Evolutionary conservation across 2,797 vertebrate genomes (phyloP).

Genomic region (Anabas testudineus): DNA sequence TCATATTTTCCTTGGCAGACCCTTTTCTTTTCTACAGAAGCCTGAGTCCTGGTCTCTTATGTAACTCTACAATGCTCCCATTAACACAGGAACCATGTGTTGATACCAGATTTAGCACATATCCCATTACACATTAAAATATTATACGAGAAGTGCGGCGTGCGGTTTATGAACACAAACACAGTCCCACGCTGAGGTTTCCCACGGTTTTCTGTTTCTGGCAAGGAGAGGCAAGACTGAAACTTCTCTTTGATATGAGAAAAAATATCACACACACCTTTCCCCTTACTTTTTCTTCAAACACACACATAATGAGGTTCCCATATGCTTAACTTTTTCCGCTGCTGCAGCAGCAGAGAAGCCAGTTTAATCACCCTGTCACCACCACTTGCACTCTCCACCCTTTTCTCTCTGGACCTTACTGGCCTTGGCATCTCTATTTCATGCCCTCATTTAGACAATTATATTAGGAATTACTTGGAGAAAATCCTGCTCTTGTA

Average conservation of each 20-base stretch:
- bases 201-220: conserved; percentile 11
- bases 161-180: conserved; percentile 6
- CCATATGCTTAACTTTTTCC: conserved; percentile 43
- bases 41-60: conserved; percentile 30
- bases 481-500: conserved; percentile 51
- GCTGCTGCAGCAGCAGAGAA: conserved; percentile 31
- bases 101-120: conserved; percentile 48
- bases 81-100: conserved; percentile 47
- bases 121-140: conserved; percentile 43
- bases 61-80: conserved; percentile 56
- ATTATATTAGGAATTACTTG: conserved; percentile 58
- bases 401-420: conserved; percentile 42
- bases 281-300: conserved; percentile 32
- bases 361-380: conserved; percentile 52
- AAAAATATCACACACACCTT: conserved; percentile 11
- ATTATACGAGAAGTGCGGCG: conserved; percentile 16
- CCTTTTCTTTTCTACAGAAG: conserved; percentile 3
- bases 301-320: conserved; percentile 15
- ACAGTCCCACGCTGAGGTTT: conserved; percentile 1
- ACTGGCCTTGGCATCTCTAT: conserved; percentile 37
- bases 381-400: conserved; percentile 37
- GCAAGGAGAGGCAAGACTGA: not conserved
- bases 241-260: not conserved
- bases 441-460: conserved; percentile 55
- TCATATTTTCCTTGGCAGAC: not conserved